Conservation (phyloP, 2,888 invertebrate genomes). For the Cylindroiulus punctatus region DNA sequence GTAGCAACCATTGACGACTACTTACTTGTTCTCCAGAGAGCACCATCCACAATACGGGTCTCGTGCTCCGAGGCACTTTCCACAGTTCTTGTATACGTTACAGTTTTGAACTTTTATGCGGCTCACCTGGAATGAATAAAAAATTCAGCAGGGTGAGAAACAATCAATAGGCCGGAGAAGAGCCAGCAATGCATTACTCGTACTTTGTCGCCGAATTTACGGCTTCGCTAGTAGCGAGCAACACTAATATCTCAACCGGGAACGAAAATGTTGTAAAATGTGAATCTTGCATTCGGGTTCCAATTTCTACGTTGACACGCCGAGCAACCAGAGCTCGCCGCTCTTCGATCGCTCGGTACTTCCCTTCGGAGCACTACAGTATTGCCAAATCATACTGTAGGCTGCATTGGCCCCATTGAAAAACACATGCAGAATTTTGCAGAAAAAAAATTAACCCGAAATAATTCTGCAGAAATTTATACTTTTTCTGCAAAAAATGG, state of each 20-base stretch:
- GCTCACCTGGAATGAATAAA: conserved; percentile 70
- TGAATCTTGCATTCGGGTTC: neutral
- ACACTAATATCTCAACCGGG: neutral
- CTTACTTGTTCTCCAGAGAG: conserved; percentile 88
- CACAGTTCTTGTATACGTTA: conserved; percentile 88
- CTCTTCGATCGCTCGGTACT: no score
- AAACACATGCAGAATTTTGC: no score
- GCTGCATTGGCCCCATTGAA: no score
- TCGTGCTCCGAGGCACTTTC: conserved; percentile 90
- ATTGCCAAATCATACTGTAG: no score
- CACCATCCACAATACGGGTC: conserved; percentile 99
- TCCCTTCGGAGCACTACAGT: no score
- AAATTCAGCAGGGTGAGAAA: conserved; percentile 7
- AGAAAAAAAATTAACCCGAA: no score
- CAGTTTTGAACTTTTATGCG: conserved; percentile 96
- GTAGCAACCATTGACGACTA: conserved; percentile 58
- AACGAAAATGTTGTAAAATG: neutral
- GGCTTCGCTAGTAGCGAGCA: neutral
- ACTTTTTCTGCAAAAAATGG: no score
- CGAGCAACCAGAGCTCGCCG: neutral
- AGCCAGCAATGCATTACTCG: neutral
- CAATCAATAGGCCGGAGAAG: neutral
- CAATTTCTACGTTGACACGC: neutral
- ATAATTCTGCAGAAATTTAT: no score
- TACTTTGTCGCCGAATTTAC: neutral